Conservation (phyloP, 2,113 vertebrate species). For the Forbesichthys agassizii region DNA sequence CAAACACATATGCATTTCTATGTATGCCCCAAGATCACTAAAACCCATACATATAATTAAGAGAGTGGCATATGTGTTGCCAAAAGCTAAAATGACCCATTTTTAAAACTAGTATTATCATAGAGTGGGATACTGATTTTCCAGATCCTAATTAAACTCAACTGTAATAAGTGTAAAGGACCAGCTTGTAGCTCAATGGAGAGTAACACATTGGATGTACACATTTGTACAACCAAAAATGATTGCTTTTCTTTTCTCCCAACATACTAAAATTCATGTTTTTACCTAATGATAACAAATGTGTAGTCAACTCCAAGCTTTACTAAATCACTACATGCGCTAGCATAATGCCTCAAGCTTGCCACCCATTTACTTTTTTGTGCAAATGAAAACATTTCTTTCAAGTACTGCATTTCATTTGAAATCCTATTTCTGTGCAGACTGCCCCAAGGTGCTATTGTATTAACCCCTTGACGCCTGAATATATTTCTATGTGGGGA, state of each 20-base stretch:
- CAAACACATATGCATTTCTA: not conserved
- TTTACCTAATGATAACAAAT: not conserved
- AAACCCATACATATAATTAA: conserved; percentile 19
- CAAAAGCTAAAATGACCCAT: conserved; percentile 30
- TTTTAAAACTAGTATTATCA: conserved; percentile 29
- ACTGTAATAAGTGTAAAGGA: conserved; percentile 11
- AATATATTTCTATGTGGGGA: no score
- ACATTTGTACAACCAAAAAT: not conserved
- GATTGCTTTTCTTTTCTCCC: not conserved
- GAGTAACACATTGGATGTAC: not conserved
- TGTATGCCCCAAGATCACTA: not conserved
- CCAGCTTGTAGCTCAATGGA: not conserved
- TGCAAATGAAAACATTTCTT: conserved; percentile 61
- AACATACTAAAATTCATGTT: not conserved
- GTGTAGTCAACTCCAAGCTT: not conserved
- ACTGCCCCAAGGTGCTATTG: conserved; percentile 34
- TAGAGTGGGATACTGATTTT: conserved; percentile 20
- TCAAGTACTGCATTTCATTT: conserved; percentile 56
- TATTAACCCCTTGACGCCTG: not conserved
- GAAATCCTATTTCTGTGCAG: conserved; percentile 46
- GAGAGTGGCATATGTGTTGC: conserved; percentile 26
- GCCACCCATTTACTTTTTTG: conserved; percentile 43
- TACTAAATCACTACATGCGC: conserved; percentile 14
- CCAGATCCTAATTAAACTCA: conserved; percentile 41
- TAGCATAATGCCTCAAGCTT: conserved; percentile 48